Base-by-base conservation (phyloP, 2,888 invertebrate genomes). In the Synergus laeviventris region DNA sequence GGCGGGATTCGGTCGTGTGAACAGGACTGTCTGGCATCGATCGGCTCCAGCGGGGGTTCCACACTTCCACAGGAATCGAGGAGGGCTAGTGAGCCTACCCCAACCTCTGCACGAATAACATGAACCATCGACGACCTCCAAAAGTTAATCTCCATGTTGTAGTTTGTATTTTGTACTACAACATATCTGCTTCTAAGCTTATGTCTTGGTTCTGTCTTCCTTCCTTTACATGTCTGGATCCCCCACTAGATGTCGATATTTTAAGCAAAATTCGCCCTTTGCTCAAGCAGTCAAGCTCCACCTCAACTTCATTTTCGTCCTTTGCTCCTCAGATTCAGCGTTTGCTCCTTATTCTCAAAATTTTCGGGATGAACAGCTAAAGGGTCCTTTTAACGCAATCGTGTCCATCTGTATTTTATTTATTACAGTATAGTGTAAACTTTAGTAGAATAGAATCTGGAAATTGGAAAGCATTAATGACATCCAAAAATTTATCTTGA, bases 1-100 rank as follows among this genome's bases (percentile, higher is more conserved):
- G 86, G 81, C 82, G 85, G 88, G 88, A 89, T 90, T 89, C 86
- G 88, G 88, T 86, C 86, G 89, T 88, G 88, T 86, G 90, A 90
- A 90, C 89, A 87, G 87, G 88, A 88, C 90, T 89, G 90, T 91
- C 91, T 91, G 90, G 91, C 90, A 91, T 91, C 91, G 91, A 91
- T 91, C 91, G 90, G 83, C 76, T 85, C 87, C 81, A 70, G 78
- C 75, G 74, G 76, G 74, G 73, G 75, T 76, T 80, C 75, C 76
- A 77, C 79, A 78, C 78, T 78, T 79, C 75, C 76, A 76, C 79
- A 77, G 78, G 81, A 77, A 77, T 79, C 66, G 81, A 79, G 64
- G 80, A 76, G 77, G 76, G 78, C 79, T 77, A 73, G 77, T 81
- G 85, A 89, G 89, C 89, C 90, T 89, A 90, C 89, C 91, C 90